Evolutionary conservation across 92 coral and sea anemone genomes (phyloP), one percentile per base, ranked within the genome.

Genomic region (Heliopora coerulea): DNA sequence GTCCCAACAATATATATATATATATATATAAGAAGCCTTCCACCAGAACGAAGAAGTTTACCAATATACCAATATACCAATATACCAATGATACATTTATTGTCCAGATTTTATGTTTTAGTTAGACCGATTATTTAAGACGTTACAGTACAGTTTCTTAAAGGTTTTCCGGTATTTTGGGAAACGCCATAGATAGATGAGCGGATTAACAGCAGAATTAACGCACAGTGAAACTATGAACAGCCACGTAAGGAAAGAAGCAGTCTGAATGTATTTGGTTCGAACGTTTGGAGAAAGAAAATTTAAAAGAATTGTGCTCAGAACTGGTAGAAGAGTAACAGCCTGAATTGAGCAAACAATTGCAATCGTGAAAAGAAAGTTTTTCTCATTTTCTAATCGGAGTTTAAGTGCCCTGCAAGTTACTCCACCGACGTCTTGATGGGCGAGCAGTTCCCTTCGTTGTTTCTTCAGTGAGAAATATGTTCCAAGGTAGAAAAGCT

Each of bases 171-270:
- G 42, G 42, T 37, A 37, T 4, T 37, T 37, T 37, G 6, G 42
- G 42, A 37, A 37, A 37, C 42, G 72, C 72, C 54, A 65, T 1
- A 65, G 49, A 27, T 65, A 65, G 34, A 65, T 19, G 0, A 65
- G 34, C 8, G 72, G 72, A 32, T 65, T 65, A 34, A 65, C 72
- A 5, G 72, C 18, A 42, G 20, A 65, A 24, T 42, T 65, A 35
- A 39, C 5, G 52, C 72, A 19, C 8, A 65, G 56, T 19, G 23
- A 14, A 1, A 8, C 2, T 42, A 65, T 25, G 7, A 40, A 50
- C 58, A 50, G 8, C 17, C 3, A 17, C 3, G 5, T n/a, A 50
- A 50, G 17, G 21, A 37, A 4, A 37, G 42, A 4, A 37, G n/a
- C n/a, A n/a, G n/a, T n/a, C n/a, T n/a, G n/a, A n/a, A n/a, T n/a